phyloP scores from a whole-genome alignment of 2,113 vertebrate species.

The Erpornis zantholeuca region DNA sequence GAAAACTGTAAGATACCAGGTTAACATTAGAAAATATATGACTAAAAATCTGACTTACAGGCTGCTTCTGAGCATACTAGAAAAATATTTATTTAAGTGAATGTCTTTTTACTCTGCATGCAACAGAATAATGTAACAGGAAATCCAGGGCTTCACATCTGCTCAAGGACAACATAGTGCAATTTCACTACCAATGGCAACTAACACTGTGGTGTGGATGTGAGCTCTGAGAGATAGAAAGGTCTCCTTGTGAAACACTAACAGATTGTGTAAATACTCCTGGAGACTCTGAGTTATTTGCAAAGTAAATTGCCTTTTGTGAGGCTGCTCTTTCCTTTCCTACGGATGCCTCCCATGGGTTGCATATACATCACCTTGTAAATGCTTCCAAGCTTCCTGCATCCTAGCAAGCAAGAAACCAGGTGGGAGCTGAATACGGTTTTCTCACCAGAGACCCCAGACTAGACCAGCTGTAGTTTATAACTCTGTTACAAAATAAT shows the following conservation, averaged over 20 bases:
- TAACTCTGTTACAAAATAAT: neutral
- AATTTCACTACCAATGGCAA: neutral
- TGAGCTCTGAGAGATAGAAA: neutral
- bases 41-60: neutral
- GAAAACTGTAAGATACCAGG: neutral
- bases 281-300: neutral
- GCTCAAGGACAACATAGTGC: neutral
- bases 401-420: neutral
- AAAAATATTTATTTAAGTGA: neutral
- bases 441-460: neutral
- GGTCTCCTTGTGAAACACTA: neutral
- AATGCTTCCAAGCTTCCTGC: neutral
- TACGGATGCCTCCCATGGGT: neutral
- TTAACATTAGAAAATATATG: neutral
- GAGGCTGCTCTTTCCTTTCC: neutral
- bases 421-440: neutral
- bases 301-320: neutral
- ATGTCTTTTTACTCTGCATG: neutral
- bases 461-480: neutral
- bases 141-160: neutral
- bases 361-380: neutral
- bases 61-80: neutral
- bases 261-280: neutral
- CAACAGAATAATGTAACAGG: neutral
- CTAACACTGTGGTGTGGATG: neutral